Percentiles rank a stretch among this genome's conserved stretches.
Conservation (phyloP, 2,888 invertebrate genomes). For the Mythimna vitellina region DNA sequence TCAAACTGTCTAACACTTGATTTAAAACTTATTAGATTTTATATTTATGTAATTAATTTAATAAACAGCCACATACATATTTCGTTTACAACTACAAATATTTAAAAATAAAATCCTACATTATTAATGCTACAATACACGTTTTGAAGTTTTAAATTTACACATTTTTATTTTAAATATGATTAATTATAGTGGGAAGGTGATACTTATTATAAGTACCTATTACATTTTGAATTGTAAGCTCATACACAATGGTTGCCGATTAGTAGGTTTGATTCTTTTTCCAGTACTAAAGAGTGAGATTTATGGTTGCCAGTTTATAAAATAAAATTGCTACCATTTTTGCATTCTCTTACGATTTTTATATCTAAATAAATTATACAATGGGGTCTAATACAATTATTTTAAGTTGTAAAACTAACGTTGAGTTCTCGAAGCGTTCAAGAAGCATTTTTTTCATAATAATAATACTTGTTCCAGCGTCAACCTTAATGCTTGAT, state of each 20-base stretch:
- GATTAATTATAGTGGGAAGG: conserved; percentile 22
- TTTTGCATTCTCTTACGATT: neutral
- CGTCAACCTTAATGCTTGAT: conserved; percentile 85
- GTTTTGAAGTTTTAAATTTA: conserved; percentile 65
- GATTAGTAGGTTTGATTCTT: conserved; percentile 41
- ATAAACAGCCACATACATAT: conserved; percentile 33
- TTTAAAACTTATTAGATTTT: neutral
- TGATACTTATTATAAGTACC: neutral
- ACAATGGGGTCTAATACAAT: neutral
- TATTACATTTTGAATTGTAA: conserved; percentile 22
- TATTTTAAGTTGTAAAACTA: conserved; percentile 30
- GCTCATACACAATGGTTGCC: conserved; percentile 36
- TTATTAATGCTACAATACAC: conserved; percentile 82
- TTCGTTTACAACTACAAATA: conserved; percentile 24
- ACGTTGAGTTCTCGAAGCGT: conserved; percentile 49
- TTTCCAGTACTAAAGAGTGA: neutral
- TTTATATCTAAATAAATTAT: neutral
- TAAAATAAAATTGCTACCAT: conserved; percentile 18
- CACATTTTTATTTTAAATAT: conserved; percentile 30
- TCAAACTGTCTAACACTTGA: conserved; percentile 10
- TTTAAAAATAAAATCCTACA: conserved; percentile 50
- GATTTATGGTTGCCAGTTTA: conserved; percentile 28
- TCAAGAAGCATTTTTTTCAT: conserved; percentile 57
- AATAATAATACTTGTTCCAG: conserved; percentile 85
- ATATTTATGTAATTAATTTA: neutral